These are phyloP conservation scores for Mormyrus iriodes DNA, from an alignment of 2,113 vertebrate genomes.

Conservation along the genomic window DNA sequence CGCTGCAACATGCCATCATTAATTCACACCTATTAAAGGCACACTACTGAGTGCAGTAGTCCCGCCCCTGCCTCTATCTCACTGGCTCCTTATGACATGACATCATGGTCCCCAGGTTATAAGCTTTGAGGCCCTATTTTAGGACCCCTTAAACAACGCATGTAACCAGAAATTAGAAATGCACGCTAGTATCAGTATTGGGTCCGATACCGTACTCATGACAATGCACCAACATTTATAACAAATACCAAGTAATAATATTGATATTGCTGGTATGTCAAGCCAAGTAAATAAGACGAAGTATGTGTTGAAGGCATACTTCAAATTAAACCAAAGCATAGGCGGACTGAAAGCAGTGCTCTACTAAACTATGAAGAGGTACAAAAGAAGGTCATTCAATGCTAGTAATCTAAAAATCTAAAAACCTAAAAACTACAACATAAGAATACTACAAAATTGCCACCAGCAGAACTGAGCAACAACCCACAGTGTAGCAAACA, in stretches of 20 bases:
- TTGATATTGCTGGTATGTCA: no score
- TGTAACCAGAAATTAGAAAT: background rate
- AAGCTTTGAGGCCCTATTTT: background rate
- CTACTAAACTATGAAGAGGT: background rate
- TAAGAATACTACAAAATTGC: background rate
- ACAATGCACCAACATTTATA: background rate
- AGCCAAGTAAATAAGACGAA: background rate
- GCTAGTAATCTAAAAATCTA: background rate
- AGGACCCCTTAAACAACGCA: background rate
- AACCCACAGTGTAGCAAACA: background rate
- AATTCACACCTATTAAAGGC: background rate
- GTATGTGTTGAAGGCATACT: background rate
- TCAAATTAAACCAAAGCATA: background rate
- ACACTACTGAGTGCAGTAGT: background rate
- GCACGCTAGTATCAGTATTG: background rate
- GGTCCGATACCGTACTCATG: background rate
- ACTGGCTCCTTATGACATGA: background rate
- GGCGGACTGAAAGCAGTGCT: background rate
- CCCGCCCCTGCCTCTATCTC: background rate
- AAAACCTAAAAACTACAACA: background rate
- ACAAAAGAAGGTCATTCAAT: background rate
- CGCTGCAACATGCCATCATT: background rate
- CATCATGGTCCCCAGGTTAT: background rate
- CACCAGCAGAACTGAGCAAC: background rate
- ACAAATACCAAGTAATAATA: background rate